Evolutionary conservation across 2,888 invertebrate species (phyloP).

Genomic region (Lamellibrachia satsuma): DNA sequence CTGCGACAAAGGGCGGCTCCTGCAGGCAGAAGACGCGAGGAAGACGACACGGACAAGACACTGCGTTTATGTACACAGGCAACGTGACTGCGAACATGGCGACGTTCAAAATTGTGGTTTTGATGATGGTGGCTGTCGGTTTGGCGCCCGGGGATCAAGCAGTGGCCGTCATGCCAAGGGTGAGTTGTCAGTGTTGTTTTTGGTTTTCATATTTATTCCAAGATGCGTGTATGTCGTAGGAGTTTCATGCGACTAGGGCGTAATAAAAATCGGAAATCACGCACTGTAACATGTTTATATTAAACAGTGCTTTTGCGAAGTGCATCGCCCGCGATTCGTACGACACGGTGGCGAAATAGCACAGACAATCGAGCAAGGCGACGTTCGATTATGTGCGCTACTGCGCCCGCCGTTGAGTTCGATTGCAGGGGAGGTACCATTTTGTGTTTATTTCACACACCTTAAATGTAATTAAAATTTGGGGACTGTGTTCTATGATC

Average conservation of each 20-base stretch:
- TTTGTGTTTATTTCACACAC: too few relatives aligned
- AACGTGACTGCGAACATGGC: background rate
- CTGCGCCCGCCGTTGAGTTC: too few relatives aligned
- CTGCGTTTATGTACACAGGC: too few relatives aligned
- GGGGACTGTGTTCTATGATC: too few relatives aligned
- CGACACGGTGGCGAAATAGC: too few relatives aligned
- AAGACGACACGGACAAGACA: background rate
- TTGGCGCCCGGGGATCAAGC: background rate
- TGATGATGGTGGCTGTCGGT: background rate
- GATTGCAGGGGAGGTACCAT: too few relatives aligned
- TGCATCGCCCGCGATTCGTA: too few relatives aligned
- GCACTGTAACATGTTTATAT: background rate
- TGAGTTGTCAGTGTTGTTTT: background rate
- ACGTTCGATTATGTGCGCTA: too few relatives aligned
- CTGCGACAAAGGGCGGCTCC: background rate
- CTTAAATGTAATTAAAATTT: too few relatives aligned
- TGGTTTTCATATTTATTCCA: background rate
- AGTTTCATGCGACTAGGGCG: background rate
- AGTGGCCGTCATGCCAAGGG: background rate
- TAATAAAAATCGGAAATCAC: background rate
- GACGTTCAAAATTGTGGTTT: background rate
- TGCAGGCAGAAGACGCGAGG: slow-evolving; percentile 12
- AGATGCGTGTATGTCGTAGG: background rate
- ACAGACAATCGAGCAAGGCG: too few relatives aligned
- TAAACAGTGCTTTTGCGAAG: background rate